A percentile compares a stretch with the other conserved stretches of the same genome.
Conservation (phyloP, 2,797 vertebrate genomes). For the Eulemur rubriventer region DNA sequence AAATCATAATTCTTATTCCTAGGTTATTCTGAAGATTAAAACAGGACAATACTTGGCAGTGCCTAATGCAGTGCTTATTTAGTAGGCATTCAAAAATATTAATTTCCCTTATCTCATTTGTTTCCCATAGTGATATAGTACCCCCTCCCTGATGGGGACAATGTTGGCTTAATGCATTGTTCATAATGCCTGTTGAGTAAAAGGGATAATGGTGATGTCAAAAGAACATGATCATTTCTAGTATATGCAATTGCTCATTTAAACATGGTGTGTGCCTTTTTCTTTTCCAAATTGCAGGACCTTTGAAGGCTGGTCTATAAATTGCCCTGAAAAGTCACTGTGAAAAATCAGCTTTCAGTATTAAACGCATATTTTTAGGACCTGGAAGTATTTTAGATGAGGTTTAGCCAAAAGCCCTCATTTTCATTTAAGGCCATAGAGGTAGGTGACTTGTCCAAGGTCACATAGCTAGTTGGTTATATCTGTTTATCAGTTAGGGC, state of each 20-base stretch:
- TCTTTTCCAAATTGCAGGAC: background rate
- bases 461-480: background rate
- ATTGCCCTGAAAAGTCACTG: slow-evolving; percentile 3
- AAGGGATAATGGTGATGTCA: background rate
- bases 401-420: background rate
- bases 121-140: background rate
- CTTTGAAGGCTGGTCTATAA: slow-evolving; percentile 6
- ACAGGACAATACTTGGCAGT: background rate
- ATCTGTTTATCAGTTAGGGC: background rate
- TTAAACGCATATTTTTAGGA: slow-evolving; percentile 33
- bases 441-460: background rate
- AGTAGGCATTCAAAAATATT: background rate
- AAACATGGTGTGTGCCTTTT: background rate
- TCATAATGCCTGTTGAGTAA: background rate
- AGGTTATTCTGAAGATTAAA: slow-evolving; percentile 23
- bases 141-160: background rate
- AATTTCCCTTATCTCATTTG: background rate
- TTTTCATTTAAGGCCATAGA: background rate
- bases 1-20: background rate
- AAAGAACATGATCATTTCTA: background rate
- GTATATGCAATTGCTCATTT: background rate
- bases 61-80: background rate
- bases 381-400: background rate
- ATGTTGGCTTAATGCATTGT: background rate
- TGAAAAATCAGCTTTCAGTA: slow-evolving; percentile 24